Conservation (phyloP, 2,113 vertebrate genomes). For the Hipposideros armiger region DNA sequence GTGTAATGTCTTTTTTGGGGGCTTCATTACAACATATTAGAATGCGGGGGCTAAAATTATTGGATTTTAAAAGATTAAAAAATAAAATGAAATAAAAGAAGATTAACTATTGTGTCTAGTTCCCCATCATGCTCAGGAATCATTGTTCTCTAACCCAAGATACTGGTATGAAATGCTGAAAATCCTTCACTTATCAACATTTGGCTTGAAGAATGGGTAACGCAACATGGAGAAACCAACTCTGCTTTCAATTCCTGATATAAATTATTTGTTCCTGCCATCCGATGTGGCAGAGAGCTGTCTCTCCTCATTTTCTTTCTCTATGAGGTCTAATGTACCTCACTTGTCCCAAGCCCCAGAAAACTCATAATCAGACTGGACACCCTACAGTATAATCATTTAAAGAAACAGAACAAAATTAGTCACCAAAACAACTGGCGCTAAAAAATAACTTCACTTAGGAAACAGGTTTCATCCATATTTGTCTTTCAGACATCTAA, state of each 20-base stretch:
- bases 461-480: neutral
- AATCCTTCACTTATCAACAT: conserved; percentile 68
- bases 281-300: conserved; percentile 54
- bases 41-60: conserved; percentile 43
- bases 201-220: conserved; percentile 74
- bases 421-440: neutral
- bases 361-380: conserved; percentile 24
- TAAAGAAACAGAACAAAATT: conserved; percentile 35
- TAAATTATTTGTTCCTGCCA: conserved; percentile 75
- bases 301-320: conserved; percentile 74
- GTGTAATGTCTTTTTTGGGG: neutral
- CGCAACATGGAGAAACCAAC: conserved; percentile 71
- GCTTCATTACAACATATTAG: conserved; percentile 48
- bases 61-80: conserved; percentile 55
- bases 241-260: conserved; percentile 78
- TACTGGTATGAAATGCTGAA: conserved; percentile 60
- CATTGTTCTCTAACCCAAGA: conserved; percentile 46
- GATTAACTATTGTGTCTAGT: conserved; percentile 68
- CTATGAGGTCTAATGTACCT: neutral
- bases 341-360: conserved; percentile 29
- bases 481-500: conserved; percentile 9
- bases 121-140: conserved; percentile 56
- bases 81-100: conserved; percentile 63
- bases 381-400: neutral
- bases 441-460: neutral